Conservation (phyloP, 2,797 vertebrate species). For the Enteromius argenteus region DNA sequence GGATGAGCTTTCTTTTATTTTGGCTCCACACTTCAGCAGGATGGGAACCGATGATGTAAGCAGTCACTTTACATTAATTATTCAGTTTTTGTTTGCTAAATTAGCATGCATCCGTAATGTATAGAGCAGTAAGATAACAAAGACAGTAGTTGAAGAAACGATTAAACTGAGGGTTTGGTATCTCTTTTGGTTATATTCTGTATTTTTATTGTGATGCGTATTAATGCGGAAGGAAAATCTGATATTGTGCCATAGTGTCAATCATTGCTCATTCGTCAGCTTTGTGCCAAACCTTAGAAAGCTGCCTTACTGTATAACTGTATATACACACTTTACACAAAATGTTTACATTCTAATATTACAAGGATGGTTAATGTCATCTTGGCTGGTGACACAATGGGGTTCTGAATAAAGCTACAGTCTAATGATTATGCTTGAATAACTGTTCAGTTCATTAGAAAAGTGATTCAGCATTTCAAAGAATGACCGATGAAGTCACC, state of each 20-base stretch:
- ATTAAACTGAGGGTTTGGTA: background rate
- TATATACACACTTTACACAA: no score
- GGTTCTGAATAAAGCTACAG: background rate
- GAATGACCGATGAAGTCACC: slow-evolving; percentile 27
- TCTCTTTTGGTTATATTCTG: background rate
- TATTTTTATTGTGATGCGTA: slow-evolving; percentile 23
- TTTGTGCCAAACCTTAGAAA: background rate
- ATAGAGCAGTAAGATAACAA: background rate
- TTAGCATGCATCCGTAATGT: slow-evolving; percentile 62
- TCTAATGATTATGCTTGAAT: slow-evolving; percentile 12
- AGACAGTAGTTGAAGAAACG: background rate
- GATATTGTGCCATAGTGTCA: background rate
- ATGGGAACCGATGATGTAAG: background rate
- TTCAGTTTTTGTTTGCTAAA: slow-evolving; percentile 64
- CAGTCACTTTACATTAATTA: slow-evolving; percentile 61
- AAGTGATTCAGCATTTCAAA: slow-evolving; percentile 22
- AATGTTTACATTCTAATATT: no score
- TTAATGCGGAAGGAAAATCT: background rate
- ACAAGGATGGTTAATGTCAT: background rate
- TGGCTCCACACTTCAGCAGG: slow-evolving; percentile 17
- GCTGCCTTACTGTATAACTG: background rate
- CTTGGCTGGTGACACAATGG: background rate
- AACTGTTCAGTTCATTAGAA: background rate
- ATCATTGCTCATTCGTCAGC: background rate
- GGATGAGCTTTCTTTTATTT: background rate